Percentiles rank a stretch among this genome's conserved stretches.
phyloP scores from a whole-genome alignment of 2,113 vertebrate genomes.

The Psophia crepitans region DNA sequence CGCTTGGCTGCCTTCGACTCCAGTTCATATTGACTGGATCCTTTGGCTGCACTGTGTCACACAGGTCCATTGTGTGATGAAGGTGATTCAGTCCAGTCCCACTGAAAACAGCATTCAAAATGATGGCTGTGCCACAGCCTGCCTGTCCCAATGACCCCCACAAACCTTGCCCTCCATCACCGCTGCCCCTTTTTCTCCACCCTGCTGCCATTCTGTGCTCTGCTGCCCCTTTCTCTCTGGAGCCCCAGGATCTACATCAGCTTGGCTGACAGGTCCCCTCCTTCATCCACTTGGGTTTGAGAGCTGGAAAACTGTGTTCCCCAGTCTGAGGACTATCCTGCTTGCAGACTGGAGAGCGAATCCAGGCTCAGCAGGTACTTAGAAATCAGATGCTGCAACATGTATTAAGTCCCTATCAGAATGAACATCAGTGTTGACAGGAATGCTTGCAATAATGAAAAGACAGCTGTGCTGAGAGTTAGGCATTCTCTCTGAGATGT shows the following conservation, averaged over 20 bases:
- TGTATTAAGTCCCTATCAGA: neutral
- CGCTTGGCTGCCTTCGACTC: no score
- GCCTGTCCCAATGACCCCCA: neutral
- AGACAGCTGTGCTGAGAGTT: neutral
- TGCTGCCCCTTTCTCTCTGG: neutral
- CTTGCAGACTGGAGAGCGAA: neutral
- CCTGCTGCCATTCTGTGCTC: neutral
- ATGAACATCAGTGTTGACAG: neutral
- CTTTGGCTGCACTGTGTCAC: fast-evolving
- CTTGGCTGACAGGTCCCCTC: neutral
- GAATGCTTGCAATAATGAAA: neutral
- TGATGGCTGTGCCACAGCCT: neutral
- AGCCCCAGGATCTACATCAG: fast-evolving
- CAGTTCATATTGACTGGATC: neutral
- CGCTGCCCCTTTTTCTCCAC: neutral
- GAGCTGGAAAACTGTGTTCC: fast-evolving
- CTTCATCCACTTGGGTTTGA: neutral
- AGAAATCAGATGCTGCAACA: neutral
- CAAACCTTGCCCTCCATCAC: fast-evolving
- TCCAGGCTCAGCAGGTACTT: neutral
- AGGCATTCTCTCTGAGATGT: neutral
- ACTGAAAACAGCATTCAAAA: neutral
- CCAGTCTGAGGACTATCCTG: neutral
- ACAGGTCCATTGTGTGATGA: neutral
- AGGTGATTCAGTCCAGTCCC: neutral